Evolutionary conservation across 35 echinoderm and acorn worm species (phyloP), one percentile per base, ranked within the genome.

Genomic region (Stichopus chloronotus): DNA sequence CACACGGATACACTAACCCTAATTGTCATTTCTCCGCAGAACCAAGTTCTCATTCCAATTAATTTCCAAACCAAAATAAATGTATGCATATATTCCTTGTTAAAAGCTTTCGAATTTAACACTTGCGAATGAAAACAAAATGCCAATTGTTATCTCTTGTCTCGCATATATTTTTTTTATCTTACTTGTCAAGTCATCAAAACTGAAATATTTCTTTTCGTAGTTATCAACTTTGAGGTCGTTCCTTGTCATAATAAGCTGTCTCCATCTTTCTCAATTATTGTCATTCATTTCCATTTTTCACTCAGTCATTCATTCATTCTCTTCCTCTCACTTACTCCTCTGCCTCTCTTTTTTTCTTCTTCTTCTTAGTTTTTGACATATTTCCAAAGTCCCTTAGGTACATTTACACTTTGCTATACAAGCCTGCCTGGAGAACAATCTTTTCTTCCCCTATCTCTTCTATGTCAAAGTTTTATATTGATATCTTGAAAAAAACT

Each of bases 251-350:
- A 43, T 43, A 0, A 43, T 43, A 43, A 43, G 30, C 30, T 43
- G 30, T 43, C 30, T 43, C 30, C 3, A n/a, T 20, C 19, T 19
- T 74, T 21, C 69, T 74, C 69, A 74, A 74, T 74, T 74, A 74
- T 74, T 74, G 69, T 74, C 69, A 24, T 74, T 74, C 69, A 7
- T 74, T 14, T 74, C 69, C 69, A 74, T 21, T 74, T 74, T 74
- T 74, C 69, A 19, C 30, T 43, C 30, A 43, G 30, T 43, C 30
- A 43, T 43, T 43, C 30, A 43, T 43, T 43, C 22, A 20, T 74
- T 74, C 19, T 24, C 22, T 21, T 65, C 61, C 19, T 65, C 19
- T 65, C 30, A 43, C 61, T 65, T 65, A 19, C 8, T 19, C 19
- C 61, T 65, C 13, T 65, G 11, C 11, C 61, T 65, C 61, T 65